Evolutionary conservation across 2,113 vertebrate genomes (phyloP), one percentile per base, ranked within the genome.

Genomic region (Takifugu bimaculatus): DNA sequence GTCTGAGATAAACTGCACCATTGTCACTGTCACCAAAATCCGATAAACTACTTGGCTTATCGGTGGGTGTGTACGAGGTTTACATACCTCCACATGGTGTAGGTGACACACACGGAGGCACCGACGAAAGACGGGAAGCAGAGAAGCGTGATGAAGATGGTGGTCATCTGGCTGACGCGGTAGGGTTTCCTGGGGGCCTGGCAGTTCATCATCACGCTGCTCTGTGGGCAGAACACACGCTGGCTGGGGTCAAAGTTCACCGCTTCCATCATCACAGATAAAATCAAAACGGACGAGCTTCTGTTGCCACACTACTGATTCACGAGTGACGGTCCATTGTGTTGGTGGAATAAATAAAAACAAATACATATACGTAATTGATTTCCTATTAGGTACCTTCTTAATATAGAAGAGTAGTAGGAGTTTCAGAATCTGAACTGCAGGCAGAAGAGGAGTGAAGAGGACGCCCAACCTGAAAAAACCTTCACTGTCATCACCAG

Each of bases 51-150:
- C 32, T 35, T 4, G 1, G 7, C 7, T 39, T 39, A 39, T 39
- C 35, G 5, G n/a, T 25, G 15, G 1, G 7, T 9, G 20, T 50
- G 7, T n/a, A 10, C n/a, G 25, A 28, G 29, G 56, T 53, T 39
- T 0, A 1, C 35, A 12, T 90, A 98, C 97, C 91, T 93, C 97
- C 95, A 98, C 79, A 98, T 83, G 50, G 92, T 93, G 68, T 92
- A 96, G 29, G 92, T 93, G 70, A 95, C 87, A 76, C 93, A 95
- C 45, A 97, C 3, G 0, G 93, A 91, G 0, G 93, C 87, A 0
- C 95, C 92, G 54, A 98, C 87, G 87, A 98, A 98, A n/a, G 91
- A 93, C 0, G 97, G 97, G 86, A 95, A 95, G 81, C 93, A 98
- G 48, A 98, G 93, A 25, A 98, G 91, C 0, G 93, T 92, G 83